Percentiles rank a stretch among this genome's conserved stretches.
phyloP scores from a whole-genome alignment of 2,797 vertebrate species.

The Manis pentadactyla region DNA sequence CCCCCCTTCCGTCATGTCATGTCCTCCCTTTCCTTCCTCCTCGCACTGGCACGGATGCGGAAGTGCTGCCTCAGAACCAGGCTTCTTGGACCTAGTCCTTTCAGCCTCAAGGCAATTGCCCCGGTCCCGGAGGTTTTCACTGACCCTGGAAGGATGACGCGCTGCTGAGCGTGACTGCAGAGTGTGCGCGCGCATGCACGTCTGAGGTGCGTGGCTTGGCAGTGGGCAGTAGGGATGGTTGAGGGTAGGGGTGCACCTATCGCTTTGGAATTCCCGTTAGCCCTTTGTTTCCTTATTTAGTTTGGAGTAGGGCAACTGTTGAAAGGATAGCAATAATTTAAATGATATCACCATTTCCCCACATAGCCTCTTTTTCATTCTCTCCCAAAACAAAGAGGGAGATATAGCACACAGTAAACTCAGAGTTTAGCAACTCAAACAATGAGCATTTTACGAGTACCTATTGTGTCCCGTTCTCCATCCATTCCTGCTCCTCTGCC shows the following conservation, averaged over 20 bases:
- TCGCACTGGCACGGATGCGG: neutral
- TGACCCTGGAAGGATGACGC: neutral
- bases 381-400: neutral
- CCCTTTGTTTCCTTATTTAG: neutral
- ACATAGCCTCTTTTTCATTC: neutral
- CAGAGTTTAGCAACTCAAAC: neutral
- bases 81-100: neutral
- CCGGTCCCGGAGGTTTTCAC: neutral
- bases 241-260: neutral
- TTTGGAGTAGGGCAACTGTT: neutral
- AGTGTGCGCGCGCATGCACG: neutral
- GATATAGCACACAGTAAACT: neutral
- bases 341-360: neutral
- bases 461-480: fast-evolving
- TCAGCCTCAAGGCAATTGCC: neutral
- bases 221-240: neutral
- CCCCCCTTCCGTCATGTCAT: neutral
- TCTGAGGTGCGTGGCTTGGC: too few relatives aligned
- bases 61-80: neutral
- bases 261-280: neutral
- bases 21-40: neutral
- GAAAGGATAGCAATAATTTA: neutral
- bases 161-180: neutral
- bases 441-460: neutral
- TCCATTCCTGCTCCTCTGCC: neutral